Base-by-base conservation (phyloP, 2,888 invertebrate genomes). In the Lysandra coridon region DNA sequence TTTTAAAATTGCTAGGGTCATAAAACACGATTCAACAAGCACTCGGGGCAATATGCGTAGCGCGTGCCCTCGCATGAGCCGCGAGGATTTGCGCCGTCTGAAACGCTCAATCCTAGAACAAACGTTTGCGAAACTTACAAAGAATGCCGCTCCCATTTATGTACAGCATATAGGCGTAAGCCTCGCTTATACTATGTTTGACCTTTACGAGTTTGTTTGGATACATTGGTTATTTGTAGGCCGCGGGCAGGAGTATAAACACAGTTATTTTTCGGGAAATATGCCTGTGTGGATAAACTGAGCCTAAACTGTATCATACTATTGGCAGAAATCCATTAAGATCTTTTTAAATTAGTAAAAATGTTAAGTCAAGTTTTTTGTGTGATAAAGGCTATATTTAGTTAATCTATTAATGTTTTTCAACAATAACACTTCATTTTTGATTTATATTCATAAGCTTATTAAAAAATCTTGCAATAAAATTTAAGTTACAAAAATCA, bases 1-100 rank as follows among this genome's bases (percentile, higher is more conserved):
- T 75, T 75, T 75, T 23, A 49, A 69, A 69, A 49, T 75, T 23
- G 49, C 33, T 87, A 86, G 85, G 84, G 44, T 85, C 84, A 88
- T 89, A 90, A 88, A 90, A 88, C 85, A 87, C 82, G 83, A 85
- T 85, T 87, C 84, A 84, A 81, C 80, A 81, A 80, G 81, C 81
- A 81, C 86, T 84, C 84, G 82, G 37, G 82, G 85, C 86, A 88
- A 88, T 88, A 90, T 89, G 91, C 89, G 87, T 84, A 87, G 89
- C 86, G 88, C 92, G 92, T 93, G 93, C 87, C 87, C 86, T 82
- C 87, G 92, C 93, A 93, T 92, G 85, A 85, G 86, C 85, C 87
- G 80, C 80, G 83, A 84, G 91, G 93, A 92, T 93, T 91, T 90
- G 84, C 85, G 79, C 85, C 86, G 86, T 86, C 88, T 86, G 87